Conservation (phyloP, 2,113 vertebrate species). For the Bufo gargarizans region DNA sequence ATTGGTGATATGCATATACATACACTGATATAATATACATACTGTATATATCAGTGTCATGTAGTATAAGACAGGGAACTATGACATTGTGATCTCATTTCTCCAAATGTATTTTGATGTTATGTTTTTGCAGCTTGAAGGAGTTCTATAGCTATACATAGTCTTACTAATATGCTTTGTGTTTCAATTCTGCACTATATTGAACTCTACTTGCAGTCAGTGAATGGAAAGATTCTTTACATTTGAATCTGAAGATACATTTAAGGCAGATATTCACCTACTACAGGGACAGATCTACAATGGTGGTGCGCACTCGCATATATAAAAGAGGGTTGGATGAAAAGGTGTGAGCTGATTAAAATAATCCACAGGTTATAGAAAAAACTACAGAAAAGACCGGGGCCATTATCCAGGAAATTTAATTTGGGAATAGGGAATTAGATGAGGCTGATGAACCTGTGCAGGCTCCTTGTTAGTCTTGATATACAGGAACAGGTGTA, state of each 20-base stretch:
- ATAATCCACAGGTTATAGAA: neutral
- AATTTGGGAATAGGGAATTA: neutral
- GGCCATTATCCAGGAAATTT: neutral
- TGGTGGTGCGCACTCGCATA: too few species aligned
- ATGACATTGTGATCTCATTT: neutral
- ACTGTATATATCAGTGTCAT: neutral
- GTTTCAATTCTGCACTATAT: neutral
- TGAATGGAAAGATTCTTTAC: neutral
- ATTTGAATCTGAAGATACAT: neutral
- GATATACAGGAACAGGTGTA: too few species aligned
- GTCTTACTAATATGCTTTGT: neutral
- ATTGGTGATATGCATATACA: conserved; percentile 9
- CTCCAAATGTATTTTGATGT: neutral
- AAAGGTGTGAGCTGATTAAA: neutral
- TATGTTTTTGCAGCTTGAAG: neutral
- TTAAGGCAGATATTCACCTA: neutral
- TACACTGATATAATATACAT: neutral
- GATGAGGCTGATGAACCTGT: too few species aligned
- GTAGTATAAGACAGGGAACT: neutral
- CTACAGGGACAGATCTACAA: too few species aligned
- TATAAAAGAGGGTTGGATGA: neutral
- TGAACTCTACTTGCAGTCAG: neutral
- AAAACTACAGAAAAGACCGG: too few species aligned
- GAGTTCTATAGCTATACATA: neutral
- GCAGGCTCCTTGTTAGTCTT: too few species aligned